Conservation (phyloP, 1,140 invertebrate genomes). For the Drosophila paulistorum region DNA sequence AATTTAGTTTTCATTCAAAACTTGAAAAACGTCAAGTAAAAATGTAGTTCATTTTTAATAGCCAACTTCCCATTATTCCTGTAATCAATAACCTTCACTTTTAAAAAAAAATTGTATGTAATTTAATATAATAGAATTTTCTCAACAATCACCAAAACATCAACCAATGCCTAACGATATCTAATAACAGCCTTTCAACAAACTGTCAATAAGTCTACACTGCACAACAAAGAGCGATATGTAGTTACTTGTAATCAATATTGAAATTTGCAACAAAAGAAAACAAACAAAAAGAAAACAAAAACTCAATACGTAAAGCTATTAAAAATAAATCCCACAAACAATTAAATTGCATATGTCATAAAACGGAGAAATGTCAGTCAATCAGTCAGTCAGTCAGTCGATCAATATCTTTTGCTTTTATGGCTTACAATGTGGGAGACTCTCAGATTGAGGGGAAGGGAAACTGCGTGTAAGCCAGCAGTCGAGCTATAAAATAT, state of each 20-base stretch:
- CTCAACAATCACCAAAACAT: neutral
- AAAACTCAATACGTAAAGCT: neutral
- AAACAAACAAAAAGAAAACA: neutral
- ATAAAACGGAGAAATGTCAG: slow-evolving; percentile 4
- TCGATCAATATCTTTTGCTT: slow-evolving; percentile 11
- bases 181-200: slow-evolving; percentile 42
- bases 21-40: too few species aligned
- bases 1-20: too few species aligned
- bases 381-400: slow-evolving; percentile 7
- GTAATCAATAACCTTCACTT: slow-evolving; percentile 3
- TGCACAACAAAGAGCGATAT: slow-evolving; percentile 22
- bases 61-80: neutral
- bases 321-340: slow-evolving; percentile 25
- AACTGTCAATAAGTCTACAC: slow-evolving; percentile 50
- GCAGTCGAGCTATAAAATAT: slow-evolving; percentile 57
- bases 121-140: neutral
- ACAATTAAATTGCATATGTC: slow-evolving; percentile 6
- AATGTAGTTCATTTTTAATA: too few species aligned
- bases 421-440: slow-evolving; percentile 27
- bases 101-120: neutral
- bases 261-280: neutral
- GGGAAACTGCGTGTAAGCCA: neutral
- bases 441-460: neutral
- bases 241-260: neutral
- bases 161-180: slow-evolving; percentile 20